Evolutionary conservation across 2,113 vertebrate species (phyloP), one percentile per base, ranked within the genome.

Genomic region (Phrynosoma platyrhinos): DNA sequence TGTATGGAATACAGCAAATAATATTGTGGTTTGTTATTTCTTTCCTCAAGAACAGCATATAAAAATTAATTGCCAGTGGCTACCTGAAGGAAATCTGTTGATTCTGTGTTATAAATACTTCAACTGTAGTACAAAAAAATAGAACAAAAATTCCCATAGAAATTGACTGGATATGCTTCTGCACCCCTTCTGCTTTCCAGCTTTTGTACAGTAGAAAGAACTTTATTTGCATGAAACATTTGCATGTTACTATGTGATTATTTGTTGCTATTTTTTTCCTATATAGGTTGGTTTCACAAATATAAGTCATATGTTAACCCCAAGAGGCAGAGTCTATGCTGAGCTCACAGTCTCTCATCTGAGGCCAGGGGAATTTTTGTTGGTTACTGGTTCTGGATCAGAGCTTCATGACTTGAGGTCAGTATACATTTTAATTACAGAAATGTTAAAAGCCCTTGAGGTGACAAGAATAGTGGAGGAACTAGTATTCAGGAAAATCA

Each of bases 291-390:
- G 98, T 87, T 96, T 97, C 74, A 99, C 98, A 86, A 99, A 99
- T 84, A 98, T 99, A 96, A 99, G 98, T 93, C 99, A 99, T 96
- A 99, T 99, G 98, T 88, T 99, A 96, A 99, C 98, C 0, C 98
- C 98, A 0, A 94, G 86, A 87, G 99, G 99, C 85, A 97, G 92
- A 85, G 99, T 99, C 52, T 99, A 97, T 72, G 98, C 98, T 9
- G 99, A 99, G 92, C 94, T 99, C 92, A 99, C 99, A 1, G 96
- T 99, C 85, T 99, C 98, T 90, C 99, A 98, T 64, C 88, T 96
- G 53, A 87, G 95, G 82, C 97, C 97, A 2, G 98, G 97, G 79
- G 97, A 99, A 91, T 99, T 99, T 93, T 86, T 99, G 90, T 96
- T 99, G 84, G 90, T 99, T 94, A 99, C 99, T 69, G 98, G 99